Conservation (phyloP, 2,113 vertebrate species). For the Bos indicus region DNA sequence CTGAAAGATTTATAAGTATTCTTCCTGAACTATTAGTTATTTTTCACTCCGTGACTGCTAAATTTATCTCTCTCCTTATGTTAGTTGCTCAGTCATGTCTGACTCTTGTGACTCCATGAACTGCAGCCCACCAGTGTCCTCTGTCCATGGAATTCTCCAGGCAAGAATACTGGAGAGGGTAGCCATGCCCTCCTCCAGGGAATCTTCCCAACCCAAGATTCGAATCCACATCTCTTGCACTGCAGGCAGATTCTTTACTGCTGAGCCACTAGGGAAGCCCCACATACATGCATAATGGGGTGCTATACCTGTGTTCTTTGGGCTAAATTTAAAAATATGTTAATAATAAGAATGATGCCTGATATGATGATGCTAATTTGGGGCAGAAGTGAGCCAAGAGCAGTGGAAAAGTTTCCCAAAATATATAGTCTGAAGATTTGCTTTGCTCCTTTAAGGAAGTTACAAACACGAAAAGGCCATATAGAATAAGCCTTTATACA, state of each 20-base stretch:
- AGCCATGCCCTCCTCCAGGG: neutral
- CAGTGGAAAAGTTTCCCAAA: neutral
- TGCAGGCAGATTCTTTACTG: neutral
- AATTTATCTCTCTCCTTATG: neutral
- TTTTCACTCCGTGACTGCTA: neutral
- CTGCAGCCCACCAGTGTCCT: neutral
- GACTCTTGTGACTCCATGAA: neutral
- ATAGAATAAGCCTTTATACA: neutral
- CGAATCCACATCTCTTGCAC: neutral
- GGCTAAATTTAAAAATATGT: neutral
- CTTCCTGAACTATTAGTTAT: neutral
- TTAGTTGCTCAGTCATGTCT: neutral
- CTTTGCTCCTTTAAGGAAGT: conserved; percentile 2
- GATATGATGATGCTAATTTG: neutral
- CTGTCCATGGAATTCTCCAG: neutral
- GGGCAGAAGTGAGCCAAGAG: neutral
- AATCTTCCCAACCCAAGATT: neutral
- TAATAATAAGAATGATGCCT: neutral
- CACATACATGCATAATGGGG: neutral
- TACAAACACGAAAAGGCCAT: neutral
- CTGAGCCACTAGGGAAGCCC: neutral
- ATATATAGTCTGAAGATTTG: neutral
- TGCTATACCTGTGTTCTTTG: neutral
- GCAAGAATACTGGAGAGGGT: neutral
- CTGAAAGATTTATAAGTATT: neutral